Base-by-base conservation (phyloP, 2,888 invertebrate species). In the Dicranocentrus wangi region DNA sequence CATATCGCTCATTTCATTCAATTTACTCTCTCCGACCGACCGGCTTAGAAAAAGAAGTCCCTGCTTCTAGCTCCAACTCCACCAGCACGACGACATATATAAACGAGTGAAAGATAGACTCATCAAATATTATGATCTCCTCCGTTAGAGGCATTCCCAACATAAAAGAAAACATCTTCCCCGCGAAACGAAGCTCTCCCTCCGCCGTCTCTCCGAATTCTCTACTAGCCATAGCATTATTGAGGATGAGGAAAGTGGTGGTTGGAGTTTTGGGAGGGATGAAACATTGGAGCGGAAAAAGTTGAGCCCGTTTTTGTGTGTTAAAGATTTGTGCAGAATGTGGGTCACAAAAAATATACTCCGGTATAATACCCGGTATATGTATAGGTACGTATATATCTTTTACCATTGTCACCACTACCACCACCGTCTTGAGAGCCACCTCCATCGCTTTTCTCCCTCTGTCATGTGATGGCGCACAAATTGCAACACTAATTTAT, bases 1-100 rank as follows among this genome's bases (percentile, higher is more conserved):
- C 83, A 84, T 83, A 85, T 84, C 82, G 86, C 81, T 81, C 84
- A 84, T 84, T 85, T 85, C 83, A 85, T 84, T 84, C 86, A 85
- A 86, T 84, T 85, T 85, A 82, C 84, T 83, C 39, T 21, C 42
- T 47, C 53, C 17, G 28, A 51, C 23, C 27, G 63, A n/a, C n/a
- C n/a, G 58, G 32, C 68, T 68, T 53, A 53, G 66, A 15, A 23
- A 68, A 47, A 60, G 47, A 58, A 76, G 65, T 55, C 73, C 63
- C 32, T 55, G 47, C 51, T 10, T 32, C 32, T 32, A 3, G 3
- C 32, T 32, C 32, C 32, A 7, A 32, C 32, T 32, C n/a, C 1
- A 53, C n/a, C n/a, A n/a, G n/a, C n/a, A 25, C 5, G 65, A 23
- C 25, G 51, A 69, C 55, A 21, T 69, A 53, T 19, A 66, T 66